These are phyloP conservation scores for Hermetia illucens DNA, from an alignment of 1,140 invertebrate genomes.

Conservation along the genomic window DNA sequence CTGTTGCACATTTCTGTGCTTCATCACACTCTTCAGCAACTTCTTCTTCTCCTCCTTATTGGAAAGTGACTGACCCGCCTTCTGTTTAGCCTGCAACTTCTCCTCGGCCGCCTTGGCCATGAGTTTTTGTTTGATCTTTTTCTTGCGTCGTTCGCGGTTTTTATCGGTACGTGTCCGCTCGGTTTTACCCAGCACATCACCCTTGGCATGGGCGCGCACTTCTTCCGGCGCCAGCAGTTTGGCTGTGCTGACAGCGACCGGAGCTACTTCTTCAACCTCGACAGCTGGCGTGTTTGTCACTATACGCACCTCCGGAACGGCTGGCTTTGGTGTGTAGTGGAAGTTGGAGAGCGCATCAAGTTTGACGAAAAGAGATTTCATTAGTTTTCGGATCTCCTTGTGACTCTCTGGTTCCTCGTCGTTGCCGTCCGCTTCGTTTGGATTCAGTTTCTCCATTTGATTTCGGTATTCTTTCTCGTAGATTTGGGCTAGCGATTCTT, in stretches of 20 bases:
- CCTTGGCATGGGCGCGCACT: conserved; percentile 64
- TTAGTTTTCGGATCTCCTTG: conserved; percentile 57
- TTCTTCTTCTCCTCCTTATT: conserved; percentile 43
- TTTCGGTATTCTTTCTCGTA: conserved; percentile 90
- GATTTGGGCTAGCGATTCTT: conserved; percentile 83
- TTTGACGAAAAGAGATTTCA: conserved; percentile 71
- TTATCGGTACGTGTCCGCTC: conserved; percentile 78
- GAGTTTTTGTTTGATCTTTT: conserved; percentile 62
- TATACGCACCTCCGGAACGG: conserved; percentile 77
- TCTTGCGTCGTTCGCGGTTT: conserved; percentile 74
- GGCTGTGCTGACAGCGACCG: conserved; percentile 69
- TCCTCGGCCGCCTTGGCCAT: conserved; percentile 41
- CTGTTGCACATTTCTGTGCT: conserved; percentile 46
- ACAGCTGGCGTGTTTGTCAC: conserved; percentile 84
- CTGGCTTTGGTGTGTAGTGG: conserved; percentile 82
- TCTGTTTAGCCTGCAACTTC: conserved; percentile 28
- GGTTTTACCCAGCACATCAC: conserved; percentile 59
- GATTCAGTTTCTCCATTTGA: conserved; percentile 52
- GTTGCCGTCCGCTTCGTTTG: conserved; percentile 34
- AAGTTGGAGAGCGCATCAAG: conserved; percentile 88
- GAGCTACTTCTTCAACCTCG: conserved; percentile 91
- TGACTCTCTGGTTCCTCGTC: conserved; percentile 57
- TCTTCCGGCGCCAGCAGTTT: conserved; percentile 88
- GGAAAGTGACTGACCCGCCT: conserved; percentile 34
- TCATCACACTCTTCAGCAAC: conserved; percentile 42